phyloP scores from a whole-genome alignment of 2,113 vertebrate genomes.

The Scopus umbretta region DNA sequence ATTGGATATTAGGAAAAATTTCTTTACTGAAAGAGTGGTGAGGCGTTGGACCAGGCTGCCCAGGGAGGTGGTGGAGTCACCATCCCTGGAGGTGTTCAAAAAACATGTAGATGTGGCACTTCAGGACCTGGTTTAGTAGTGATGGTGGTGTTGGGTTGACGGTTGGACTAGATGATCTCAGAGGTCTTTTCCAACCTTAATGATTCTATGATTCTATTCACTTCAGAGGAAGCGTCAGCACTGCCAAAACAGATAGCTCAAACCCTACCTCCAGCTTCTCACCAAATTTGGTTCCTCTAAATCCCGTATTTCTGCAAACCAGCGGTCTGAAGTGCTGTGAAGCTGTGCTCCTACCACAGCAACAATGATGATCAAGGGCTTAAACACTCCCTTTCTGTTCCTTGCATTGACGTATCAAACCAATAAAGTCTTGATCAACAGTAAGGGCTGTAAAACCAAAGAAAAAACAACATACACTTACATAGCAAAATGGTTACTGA shows the following conservation, averaged over 20 bases:
- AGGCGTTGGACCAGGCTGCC: no score
- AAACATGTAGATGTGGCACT: no score
- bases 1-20: no score
- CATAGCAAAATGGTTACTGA: rapidly evolving
- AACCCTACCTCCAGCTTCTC: not conserved
- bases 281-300: not conserved
- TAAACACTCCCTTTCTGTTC: not conserved
- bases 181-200: no score
- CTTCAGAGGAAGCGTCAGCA: not conserved
- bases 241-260: no score
- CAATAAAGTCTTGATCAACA: not conserved
- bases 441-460: not conserved
- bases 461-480: not conserved
- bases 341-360: not conserved
- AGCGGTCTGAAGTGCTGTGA: not conserved
- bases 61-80: no score
- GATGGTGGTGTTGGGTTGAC: no score
- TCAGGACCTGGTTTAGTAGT: no score
- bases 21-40: no score
- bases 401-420: not conserved
- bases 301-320: not conserved
- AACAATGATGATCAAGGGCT: not conserved
- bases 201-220: no score
- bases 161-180: no score
- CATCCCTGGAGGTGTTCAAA: no score